phyloP scores from a whole-genome alignment of 2,113 vertebrate species.

The Patagioenas fasciata region DNA sequence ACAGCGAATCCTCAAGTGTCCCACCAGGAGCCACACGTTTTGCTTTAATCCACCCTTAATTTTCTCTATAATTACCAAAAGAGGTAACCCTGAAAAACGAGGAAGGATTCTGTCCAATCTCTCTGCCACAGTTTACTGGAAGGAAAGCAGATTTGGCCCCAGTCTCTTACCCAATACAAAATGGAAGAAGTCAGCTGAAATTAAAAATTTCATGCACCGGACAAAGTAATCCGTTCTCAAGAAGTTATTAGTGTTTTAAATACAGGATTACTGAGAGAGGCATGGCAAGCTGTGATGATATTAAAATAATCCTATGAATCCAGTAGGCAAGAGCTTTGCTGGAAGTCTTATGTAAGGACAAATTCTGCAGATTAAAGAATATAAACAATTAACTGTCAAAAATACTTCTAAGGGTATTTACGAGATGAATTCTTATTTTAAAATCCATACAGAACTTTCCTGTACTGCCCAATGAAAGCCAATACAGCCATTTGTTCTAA shows the following conservation, averaged over 20 bases:
- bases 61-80: not conserved
- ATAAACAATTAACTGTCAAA: not conserved
- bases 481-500: not conserved
- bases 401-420: not conserved
- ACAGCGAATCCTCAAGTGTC: not conserved
- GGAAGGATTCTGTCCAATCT: accelerated
- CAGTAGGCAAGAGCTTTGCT: not conserved
- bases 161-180: not conserved
- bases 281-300: not conserved
- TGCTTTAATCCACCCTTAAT: not conserved
- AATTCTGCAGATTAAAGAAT: not conserved
- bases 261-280: not conserved
- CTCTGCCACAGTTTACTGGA: not conserved
- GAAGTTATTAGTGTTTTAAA: not conserved
- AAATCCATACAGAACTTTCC: not conserved
- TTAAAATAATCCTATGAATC: not conserved
- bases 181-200: not conserved
- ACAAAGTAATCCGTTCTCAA: not conserved
- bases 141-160: not conserved
- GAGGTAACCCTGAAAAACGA: not conserved
- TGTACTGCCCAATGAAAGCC: not conserved
- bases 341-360: not conserved
- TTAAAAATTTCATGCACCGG: not conserved
- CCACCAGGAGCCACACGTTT: not conserved
- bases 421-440: not conserved